A percentile compares a stretch with the other conserved stretches of the same genome.
Evolutionary conservation across 2,113 vertebrate species (phyloP).

Genomic region (Elgaria multicarinata): DNA sequence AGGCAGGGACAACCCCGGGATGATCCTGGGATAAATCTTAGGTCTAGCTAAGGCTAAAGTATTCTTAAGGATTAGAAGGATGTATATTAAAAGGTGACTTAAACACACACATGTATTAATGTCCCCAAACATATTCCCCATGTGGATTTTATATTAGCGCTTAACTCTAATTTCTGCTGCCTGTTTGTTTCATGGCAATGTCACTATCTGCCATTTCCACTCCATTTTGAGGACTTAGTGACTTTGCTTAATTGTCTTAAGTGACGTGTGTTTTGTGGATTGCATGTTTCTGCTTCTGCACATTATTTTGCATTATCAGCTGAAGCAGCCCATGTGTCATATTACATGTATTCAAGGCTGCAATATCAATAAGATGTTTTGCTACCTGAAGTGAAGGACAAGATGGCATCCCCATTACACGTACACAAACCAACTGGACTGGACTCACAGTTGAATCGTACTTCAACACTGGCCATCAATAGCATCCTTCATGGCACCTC

Average conservation of each 20-base stretch:
- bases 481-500: no score
- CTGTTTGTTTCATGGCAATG: not conserved
- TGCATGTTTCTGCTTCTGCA: slow-evolving; percentile 21
- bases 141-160: slow-evolving; percentile 13
- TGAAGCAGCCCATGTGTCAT: slow-evolving; percentile 50
- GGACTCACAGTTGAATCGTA: no score
- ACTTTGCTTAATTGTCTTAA: not conserved
- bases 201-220: slow-evolving; percentile 2
- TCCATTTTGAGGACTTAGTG: slow-evolving; percentile 1
- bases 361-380: not conserved
- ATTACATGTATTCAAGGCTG: slow-evolving; percentile 47
- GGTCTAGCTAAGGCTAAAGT: no score
- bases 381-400: no score
- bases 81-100: not conserved
- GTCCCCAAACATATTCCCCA: not conserved
- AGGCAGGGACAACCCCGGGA: no score
- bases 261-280: not conserved
- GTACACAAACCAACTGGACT: no score
- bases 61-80: not conserved
- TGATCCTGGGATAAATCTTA: no score
- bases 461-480: no score
- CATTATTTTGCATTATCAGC: slow-evolving; percentile 20
- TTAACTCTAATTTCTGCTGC: not conserved
- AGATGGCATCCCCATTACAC: no score
- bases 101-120: not conserved